Evolutionary conservation across 2,888 invertebrate species (phyloP).

Genomic region (Hyposoter didymator): DNA sequence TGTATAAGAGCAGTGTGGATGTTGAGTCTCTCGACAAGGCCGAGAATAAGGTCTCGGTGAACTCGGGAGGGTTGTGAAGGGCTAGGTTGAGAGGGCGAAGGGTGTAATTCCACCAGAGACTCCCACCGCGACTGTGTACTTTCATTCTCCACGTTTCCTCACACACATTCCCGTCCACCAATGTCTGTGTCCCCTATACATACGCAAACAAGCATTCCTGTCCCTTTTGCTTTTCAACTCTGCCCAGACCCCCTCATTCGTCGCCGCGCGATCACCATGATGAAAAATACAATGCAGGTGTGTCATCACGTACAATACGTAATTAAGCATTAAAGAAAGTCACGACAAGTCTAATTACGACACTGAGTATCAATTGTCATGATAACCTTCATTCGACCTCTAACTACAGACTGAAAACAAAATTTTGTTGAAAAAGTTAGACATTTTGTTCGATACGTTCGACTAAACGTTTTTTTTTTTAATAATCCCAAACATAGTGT

Average conservation of each 20-base stretch:
- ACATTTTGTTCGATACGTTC: too few relatives aligned
- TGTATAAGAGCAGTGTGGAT: constrained; percentile 22
- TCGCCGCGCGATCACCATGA: neutral
- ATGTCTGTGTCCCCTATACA: neutral
- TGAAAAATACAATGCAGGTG: constrained; percentile 32
- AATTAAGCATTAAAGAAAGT: constrained; percentile 16
- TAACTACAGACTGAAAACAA: too few relatives aligned
- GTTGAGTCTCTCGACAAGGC: constrained; percentile 61
- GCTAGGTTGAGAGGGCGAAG: constrained; percentile 59
- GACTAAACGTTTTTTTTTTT: too few relatives aligned
- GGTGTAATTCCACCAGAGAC: constrained; percentile 45
- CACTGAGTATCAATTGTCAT: neutral
- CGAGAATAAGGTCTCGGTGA: constrained; percentile 65
- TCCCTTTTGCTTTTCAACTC: neutral
- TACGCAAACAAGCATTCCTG: neutral
- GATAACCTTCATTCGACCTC: neutral
- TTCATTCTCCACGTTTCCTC: constrained; percentile 11
- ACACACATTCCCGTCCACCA: neutral
- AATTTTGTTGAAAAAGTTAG: too few relatives aligned
- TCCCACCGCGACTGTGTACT: neutral
- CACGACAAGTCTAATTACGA: neutral
- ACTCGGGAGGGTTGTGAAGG: constrained; percentile 56
- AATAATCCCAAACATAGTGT: too few relatives aligned
- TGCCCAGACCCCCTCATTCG: neutral
- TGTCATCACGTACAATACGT: constrained; percentile 18